A percentile compares a stretch with the other conserved stretches of the same genome.
Evolutionary conservation across 2,797 vertebrate species (phyloP).

Genomic region (Heterohyrax brucei): DNA sequence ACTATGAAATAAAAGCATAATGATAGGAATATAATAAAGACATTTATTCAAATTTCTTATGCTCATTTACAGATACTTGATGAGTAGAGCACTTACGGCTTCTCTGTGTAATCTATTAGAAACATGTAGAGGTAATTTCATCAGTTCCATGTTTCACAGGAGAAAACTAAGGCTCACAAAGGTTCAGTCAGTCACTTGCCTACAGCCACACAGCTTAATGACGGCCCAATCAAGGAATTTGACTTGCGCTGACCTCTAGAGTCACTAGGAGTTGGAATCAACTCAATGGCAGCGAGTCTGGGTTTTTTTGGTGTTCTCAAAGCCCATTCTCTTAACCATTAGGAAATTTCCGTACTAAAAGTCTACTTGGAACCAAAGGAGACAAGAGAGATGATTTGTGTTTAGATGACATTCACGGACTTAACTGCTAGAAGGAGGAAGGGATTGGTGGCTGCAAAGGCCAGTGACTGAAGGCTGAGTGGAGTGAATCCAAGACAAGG

Average conservation of each 20-base stretch:
- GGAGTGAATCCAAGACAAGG: not conserved
- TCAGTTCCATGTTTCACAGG: not conserved
- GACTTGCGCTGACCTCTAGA: not conserved
- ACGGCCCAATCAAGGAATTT: not conserved
- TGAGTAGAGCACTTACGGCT: not conserved
- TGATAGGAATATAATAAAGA: not conserved
- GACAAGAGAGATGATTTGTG: not conserved
- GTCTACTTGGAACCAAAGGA: not conserved
- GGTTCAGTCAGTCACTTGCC: not conserved
- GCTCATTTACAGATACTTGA: not conserved
- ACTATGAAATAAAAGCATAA: not conserved
- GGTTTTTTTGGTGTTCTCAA: too few species aligned
- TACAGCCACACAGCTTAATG: not conserved
- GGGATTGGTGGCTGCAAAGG: too few species aligned
- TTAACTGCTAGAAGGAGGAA: not conserved
- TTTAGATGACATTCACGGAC: not conserved
- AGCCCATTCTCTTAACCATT: not conserved
- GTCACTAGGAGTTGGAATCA: too few species aligned
- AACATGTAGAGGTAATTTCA: not conserved
- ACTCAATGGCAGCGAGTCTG: too few species aligned
- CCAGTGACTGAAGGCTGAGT: too few species aligned
- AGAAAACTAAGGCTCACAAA: not conserved
- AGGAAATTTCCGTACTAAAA: not conserved
- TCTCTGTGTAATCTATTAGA: not conserved
- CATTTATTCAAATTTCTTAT: not conserved